These are phyloP conservation scores for Uria lomvia DNA, from an alignment of 2,113 vertebrate species.

Conservation along the genomic window DNA sequence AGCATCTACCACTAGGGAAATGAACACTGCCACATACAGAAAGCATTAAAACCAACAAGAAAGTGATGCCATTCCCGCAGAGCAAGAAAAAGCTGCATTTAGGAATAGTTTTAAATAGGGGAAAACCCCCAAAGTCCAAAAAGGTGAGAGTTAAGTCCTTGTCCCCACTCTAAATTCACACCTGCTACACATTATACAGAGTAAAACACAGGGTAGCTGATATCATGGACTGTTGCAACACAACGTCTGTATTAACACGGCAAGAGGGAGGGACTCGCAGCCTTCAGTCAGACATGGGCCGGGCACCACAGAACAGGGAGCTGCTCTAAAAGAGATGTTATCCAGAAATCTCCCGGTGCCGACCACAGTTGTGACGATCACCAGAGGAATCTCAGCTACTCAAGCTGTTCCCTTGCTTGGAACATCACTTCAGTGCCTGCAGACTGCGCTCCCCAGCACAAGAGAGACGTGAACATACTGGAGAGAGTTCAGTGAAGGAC, in stretches of 20 bases:
- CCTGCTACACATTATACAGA: neutral
- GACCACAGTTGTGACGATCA: neutral
- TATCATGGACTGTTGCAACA: neutral
- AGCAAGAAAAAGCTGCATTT: fast-evolving
- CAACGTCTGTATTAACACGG: too few species aligned
- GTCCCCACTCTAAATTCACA: neutral
- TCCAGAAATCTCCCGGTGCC: neutral
- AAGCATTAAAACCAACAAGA: neutral
- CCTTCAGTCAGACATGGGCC: neutral
- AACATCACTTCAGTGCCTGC: neutral
- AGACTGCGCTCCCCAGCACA: neutral
- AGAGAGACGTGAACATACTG: too few species aligned
- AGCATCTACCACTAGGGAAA: neutral
- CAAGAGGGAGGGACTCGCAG: neutral
- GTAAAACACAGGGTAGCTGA: neutral
- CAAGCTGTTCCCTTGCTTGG: neutral
- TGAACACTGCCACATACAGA: fast-evolving
- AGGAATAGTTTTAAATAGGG: neutral
- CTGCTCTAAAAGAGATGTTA: neutral
- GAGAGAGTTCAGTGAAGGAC: neutral
- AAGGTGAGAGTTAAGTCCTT: neutral
- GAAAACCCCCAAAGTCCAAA: neutral
- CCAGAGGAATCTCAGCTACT: neutral
- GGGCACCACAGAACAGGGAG: neutral
- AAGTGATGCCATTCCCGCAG: neutral